Evolutionary conservation across 2,888 invertebrate genomes (phyloP).

Genomic region (Trachelus iudaicus): DNA sequence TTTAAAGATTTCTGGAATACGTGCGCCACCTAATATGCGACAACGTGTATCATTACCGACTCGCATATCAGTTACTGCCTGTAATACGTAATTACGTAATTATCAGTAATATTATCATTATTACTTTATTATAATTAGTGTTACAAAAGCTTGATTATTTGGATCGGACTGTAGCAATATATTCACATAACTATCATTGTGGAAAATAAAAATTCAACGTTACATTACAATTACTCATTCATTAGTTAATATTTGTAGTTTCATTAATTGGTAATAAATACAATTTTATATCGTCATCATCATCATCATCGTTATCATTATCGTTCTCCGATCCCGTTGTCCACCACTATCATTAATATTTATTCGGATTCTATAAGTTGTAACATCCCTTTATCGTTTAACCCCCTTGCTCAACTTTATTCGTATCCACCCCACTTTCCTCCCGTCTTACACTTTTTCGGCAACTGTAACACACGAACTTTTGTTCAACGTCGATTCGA

Average conservation of each 20-base stretch:
- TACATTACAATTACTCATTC: slow-evolving; percentile 49
- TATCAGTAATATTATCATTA: slow-evolving; percentile 50
- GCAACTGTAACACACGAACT: too few species aligned
- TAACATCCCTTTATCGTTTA: too few species aligned
- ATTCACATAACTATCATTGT: slow-evolving; percentile 60
- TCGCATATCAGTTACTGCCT: slow-evolving; percentile 23
- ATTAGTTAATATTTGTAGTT: slow-evolving; percentile 16
- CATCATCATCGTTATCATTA: slow-evolving; percentile 6
- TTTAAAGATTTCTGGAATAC: background rate
- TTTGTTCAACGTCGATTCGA: too few species aligned
- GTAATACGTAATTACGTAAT: slow-evolving; percentile 51
- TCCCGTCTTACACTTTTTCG: too few species aligned
- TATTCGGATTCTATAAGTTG: background rate
- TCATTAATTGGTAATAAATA: slow-evolving; percentile 38
- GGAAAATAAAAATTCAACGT: slow-evolving; percentile 63
- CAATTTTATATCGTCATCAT: slow-evolving; percentile 33
- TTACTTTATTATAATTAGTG: slow-evolving; percentile 59
- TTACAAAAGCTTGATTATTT: slow-evolving; percentile 66
- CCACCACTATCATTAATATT: background rate
- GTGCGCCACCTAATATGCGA: background rate
- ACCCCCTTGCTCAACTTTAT: too few species aligned
- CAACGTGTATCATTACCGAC: background rate
- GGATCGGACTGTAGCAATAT: slow-evolving; percentile 65
- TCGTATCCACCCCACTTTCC: too few species aligned
- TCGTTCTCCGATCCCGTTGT: background rate